Evolutionary conservation across 2,888 invertebrate genomes (phyloP), one percentile per base, ranked within the genome.

Genomic region (Cabera pusaria): DNA sequence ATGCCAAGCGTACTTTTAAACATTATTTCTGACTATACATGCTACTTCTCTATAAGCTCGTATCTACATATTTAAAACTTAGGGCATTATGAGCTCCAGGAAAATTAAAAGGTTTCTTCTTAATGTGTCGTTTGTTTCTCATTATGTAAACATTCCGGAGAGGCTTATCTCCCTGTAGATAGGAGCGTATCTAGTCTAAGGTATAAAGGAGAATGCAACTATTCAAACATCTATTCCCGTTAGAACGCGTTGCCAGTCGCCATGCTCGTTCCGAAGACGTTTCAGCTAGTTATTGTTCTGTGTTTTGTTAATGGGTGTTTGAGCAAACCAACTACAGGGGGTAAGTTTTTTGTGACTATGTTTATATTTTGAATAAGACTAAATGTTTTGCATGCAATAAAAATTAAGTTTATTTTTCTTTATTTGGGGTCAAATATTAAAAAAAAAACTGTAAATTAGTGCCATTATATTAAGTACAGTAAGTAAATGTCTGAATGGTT

Each of bases 131-230:
- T 73, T 71, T 66, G 62, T 72, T 57, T 41, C 74, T 78, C 84
- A 80, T 85, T 83, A 87, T 53, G 75, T 75, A 85, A 87, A 88
- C 84, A 87, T 88, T 87, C 79, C 82, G 78, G 64, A 64, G 60
- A 50, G 50, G 52, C 68, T 86, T 87, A 88, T 87, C 88, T 82
- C 55, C 5, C 25, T 35, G 27, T 49, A 79, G 86, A 87, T 87
- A 86, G 72, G 71, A 61, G 56, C 65, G 60, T 69, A 72, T 65
- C 56, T 63, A 44, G 46, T 34, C 38, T 56, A 62, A 42, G 52
- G 61, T 77, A 80, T 87, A 85, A 73, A 83, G 64, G 64, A 47
- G 57, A 64, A 57, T 47, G 61, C 69, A 69, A 63, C 68, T 70
- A 49, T 64, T 56, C 55, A 72, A 82, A 80, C 74, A 75, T 74